Percentiles rank a stretch among this genome's conserved stretches.
Evolutionary conservation across 2,113 vertebrate species (phyloP).

Genomic region (Acrocephalus arundinaceus): DNA sequence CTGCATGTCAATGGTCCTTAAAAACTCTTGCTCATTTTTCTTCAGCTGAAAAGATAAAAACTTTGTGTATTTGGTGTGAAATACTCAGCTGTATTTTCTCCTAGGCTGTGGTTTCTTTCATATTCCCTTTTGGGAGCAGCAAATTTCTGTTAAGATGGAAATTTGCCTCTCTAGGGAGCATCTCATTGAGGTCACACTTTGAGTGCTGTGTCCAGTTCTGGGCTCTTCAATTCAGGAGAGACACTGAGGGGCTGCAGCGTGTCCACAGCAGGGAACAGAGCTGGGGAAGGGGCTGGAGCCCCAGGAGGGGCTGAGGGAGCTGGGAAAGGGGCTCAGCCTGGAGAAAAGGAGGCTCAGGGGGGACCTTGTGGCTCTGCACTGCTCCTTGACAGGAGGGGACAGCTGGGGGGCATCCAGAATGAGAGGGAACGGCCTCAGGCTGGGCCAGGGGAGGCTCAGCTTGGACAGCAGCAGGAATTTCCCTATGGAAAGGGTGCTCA

Average conservation of each 20-base stretch:
- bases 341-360: neutral
- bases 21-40: neutral
- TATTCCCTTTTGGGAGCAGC: neutral
- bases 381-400: neutral
- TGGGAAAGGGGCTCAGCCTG: neutral
- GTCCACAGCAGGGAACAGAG: neutral
- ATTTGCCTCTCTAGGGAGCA: neutral
- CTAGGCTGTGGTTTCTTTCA: neutral
- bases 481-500: neutral
- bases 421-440: rapidly evolving
- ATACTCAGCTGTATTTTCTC: neutral
- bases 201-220: neutral
- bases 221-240: neutral
- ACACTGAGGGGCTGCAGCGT: rapidly evolving
- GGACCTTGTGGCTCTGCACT: neutral
- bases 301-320: neutral
- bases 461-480: neutral
- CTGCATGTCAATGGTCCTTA: neutral
- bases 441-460: neutral
- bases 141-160: neutral
- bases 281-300: neutral
- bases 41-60: neutral
- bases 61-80: neutral
- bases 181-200: neutral
- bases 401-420: neutral